Conservation (phyloP, 2,797 vertebrate species). For the Anniella stebbinsi region DNA sequence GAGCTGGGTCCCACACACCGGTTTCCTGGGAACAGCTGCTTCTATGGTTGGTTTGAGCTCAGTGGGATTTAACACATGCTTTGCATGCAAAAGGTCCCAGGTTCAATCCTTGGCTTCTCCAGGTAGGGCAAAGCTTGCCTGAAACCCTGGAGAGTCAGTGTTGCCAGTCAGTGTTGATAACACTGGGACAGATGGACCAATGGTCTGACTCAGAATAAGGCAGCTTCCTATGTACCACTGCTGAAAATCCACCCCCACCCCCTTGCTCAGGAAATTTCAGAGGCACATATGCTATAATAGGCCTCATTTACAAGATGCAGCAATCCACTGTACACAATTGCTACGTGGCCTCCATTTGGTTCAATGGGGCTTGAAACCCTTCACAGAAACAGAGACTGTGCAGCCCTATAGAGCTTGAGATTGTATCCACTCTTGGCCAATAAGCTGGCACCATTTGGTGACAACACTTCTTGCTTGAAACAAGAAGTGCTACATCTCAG, state of each 20-base stretch:
- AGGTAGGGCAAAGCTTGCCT: no score
- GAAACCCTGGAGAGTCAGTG: no score
- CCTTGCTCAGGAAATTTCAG: not conserved
- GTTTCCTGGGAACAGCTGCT: not conserved
- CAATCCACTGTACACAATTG: not conserved
- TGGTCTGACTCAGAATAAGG: no score
- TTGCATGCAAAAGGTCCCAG: no score
- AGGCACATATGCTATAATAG: not conserved
- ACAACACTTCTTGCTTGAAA: not conserved
- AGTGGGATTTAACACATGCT: no score
- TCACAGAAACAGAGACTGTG: not conserved
- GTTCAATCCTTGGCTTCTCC: no score
- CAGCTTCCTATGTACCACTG: no score
- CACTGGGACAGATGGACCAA: no score
- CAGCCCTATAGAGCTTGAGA: not conserved
- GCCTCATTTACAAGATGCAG: conserved; percentile 42
- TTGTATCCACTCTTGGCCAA: not conserved
- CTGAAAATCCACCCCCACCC: not conserved
- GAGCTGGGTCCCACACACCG: not conserved
- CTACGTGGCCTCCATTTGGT: not conserved
- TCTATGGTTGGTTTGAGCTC: not conserved
- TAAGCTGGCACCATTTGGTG: not conserved
- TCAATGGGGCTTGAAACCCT: not conserved
- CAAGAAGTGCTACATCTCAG: conserved; percentile 39
- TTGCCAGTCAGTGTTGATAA: no score